A percentile compares a stretch with the other conserved stretches of the same genome.
Evolutionary conservation across 1,140 invertebrate genomes (phyloP).

Genomic region (Dendrolimus kikuchii): DNA sequence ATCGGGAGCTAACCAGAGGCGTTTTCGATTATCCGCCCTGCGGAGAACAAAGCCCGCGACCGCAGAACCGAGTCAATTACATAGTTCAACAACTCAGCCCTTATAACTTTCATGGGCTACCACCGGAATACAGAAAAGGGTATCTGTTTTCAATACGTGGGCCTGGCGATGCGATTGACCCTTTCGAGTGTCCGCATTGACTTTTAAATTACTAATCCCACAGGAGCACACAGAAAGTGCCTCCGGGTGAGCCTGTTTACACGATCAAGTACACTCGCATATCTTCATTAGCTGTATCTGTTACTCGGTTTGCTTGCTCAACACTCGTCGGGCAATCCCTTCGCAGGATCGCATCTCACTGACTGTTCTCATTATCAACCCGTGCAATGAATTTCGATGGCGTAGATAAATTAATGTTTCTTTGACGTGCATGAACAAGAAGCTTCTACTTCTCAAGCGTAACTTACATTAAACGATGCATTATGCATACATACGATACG

Average conservation of each 20-base stretch:
- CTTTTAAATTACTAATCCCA: slow-evolving; percentile 72
- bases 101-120: slow-evolving; percentile 69
- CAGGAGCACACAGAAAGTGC: slow-evolving; percentile 58
- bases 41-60: slow-evolving; percentile 63
- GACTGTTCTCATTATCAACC: slow-evolving; percentile 17
- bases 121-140: slow-evolving; percentile 69
- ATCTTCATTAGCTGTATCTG: slow-evolving; percentile 57
- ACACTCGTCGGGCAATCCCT: slow-evolving; percentile 35
- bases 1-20: slow-evolving; percentile 58
- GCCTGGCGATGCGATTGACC: slow-evolving; percentile 61
- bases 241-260: slow-evolving; percentile 54
- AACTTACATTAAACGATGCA: slow-evolving; percentile 19
- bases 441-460: slow-evolving; percentile 4
- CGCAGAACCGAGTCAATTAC: slow-evolving; percentile 70
- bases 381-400: slow-evolving; percentile 24
- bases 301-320: slow-evolving; percentile 39
- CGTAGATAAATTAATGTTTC: slow-evolving; percentile 17
- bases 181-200: slow-evolving; percentile 70
- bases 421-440: slow-evolving; percentile 14
- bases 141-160: slow-evolving; percentile 67
- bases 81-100: slow-evolving; percentile 71
- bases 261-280: slow-evolving; percentile 61
- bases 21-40: slow-evolving; percentile 67
- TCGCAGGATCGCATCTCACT: slow-evolving; percentile 3
- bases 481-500: slow-evolving; percentile 31